Evolutionary conservation across 64 coral and sea anemone species (phyloP), one percentile per base, ranked within the genome.

Genomic region (Montipora cactus): DNA sequence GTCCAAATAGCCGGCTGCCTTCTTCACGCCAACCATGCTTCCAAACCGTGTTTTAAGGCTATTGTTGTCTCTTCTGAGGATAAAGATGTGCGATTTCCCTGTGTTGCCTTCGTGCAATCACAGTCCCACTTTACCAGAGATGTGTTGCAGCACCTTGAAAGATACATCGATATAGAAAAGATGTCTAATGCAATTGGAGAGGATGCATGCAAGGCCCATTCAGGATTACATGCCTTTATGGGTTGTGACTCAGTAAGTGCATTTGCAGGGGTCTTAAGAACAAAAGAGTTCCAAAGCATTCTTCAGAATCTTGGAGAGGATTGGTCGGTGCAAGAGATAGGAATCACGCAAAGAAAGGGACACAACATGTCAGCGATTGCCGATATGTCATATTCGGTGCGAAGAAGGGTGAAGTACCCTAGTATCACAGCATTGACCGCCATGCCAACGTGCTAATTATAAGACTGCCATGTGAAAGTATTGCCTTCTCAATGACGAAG

Each of bases 171-270:
- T 53, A 90, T 78, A 21, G 59, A 5, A 23, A 89, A 89, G 74
- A 89, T 78, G 46, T 49, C 74, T 74, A 18, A 46, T 88, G 86
- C 8, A 46, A 4, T 79, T 48, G 77, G 77, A 18, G 12, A 48
- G 37, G 44, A 79, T 18, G 77, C 50, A 11, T 91, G 28, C 67
- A 73, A 82, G 44, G 77, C 18, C 8, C 76, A 82, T 15, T 47
- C 75, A 47, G 89, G 78, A n/a, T 44, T 81, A 9, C 89, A 82
- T 28, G 37, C 89, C 44, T 91, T 90, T 62, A 90, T 76, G 8
- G 88, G 75, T 4, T 90, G 88, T 90, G 88, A 90, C 20, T 79
- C 14, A 50, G 77, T 91, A 3, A 91, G 89, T 55, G 78, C 78
- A 9, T 83, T 91, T 58, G 89, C 64, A 52, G 89, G 89, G 18